Conservation (phyloP, 2,888 invertebrate genomes). For the Lottia gigantea region DNA sequence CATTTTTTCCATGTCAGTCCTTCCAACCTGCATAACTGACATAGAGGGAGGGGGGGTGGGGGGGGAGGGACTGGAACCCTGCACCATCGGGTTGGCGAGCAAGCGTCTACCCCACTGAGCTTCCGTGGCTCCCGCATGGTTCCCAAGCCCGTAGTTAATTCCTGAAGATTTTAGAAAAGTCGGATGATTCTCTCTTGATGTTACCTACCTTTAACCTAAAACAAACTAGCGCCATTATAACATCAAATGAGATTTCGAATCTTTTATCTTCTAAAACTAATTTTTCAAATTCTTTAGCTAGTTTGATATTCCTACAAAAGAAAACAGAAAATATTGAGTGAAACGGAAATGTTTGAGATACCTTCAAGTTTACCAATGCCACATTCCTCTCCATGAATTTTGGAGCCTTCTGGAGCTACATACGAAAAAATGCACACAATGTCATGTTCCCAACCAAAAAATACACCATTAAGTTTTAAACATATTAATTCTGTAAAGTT, state of each 20-base stretch:
- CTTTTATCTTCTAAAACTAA: slow-evolving; percentile 78
- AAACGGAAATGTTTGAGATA: no score
- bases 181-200: no score
- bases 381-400: not conserved
- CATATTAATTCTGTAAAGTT: not conserved
- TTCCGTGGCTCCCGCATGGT: no score
- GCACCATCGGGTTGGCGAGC: no score
- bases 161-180: no score
- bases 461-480: not conserved
- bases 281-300: slow-evolving; percentile 84
- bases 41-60: no score
- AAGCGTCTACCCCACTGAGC: no score
- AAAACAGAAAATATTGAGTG: no score
- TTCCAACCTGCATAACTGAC: no score
- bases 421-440: not conserved
- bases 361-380: not conserved
- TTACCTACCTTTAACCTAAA: slow-evolving; percentile 80
- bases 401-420: not conserved
- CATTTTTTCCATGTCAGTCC: no score
- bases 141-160: no score
- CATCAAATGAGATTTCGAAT: slow-evolving; percentile 86
- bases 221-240: slow-evolving; percentile 89
- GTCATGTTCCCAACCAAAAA: not conserved
- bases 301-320: slow-evolving; percentile 67
- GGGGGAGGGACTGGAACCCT: no score